phyloP scores from a whole-genome alignment of 2,113 vertebrate genomes.

The Passer domesticus region DNA sequence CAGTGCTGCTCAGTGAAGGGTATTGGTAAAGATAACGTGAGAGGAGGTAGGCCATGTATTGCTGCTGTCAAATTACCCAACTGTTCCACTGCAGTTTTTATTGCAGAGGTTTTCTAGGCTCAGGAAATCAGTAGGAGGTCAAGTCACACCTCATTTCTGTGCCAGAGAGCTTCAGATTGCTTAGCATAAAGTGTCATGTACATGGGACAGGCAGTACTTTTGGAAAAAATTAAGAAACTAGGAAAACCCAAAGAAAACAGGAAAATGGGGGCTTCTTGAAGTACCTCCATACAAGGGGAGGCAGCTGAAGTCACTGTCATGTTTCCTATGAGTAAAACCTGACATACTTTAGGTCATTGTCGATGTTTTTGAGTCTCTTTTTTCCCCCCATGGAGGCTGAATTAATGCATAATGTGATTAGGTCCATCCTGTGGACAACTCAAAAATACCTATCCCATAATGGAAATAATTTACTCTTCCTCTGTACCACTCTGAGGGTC shows the following conservation, averaged over 20 bases:
- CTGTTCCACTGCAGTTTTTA: background rate
- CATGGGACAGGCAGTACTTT: background rate
- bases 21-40: background rate
- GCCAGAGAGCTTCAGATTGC: background rate
- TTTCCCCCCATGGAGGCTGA: background rate
- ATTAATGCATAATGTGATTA: background rate
- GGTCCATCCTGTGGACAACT: background rate
- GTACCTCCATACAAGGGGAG: background rate
- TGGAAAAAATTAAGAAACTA: background rate
- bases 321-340: background rate
- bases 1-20: background rate
- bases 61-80: background rate
- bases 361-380: background rate
- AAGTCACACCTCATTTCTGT: background rate
- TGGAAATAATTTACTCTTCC: background rate
- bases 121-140: background rate
- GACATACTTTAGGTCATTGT: background rate
- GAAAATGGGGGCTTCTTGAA: background rate
- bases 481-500: accelerated
- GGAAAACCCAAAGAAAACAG: background rate
- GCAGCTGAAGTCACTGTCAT: background rate
- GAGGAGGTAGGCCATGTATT: background rate
- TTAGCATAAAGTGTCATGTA: background rate
- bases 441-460: background rate
- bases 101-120: background rate